Conservation (phyloP, 1,140 invertebrate genomes). For the Aphidius ervi region DNA sequence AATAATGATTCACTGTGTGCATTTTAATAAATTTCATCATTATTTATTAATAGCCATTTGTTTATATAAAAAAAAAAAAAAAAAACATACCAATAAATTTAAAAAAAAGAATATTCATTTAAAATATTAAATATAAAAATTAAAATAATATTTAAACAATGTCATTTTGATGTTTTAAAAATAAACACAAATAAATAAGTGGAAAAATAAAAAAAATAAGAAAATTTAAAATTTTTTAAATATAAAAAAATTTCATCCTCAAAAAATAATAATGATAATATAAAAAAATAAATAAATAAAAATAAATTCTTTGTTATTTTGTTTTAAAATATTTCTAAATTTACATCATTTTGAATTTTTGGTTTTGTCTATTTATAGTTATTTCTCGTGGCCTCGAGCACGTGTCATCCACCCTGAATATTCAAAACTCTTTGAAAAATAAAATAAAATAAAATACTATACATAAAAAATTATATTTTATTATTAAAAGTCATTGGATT, state of each 20-base stretch:
- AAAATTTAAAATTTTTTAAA: neutral
- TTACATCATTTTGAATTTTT: constrained; percentile 15
- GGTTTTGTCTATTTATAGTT: constrained; percentile 20
- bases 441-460: neutral
- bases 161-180: no score
- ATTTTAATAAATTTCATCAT: no score
- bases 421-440: neutral
- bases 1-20: no score
- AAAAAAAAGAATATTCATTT: no score
- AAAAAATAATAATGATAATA: neutral
- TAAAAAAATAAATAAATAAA: neutral
- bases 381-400: constrained; percentile 7
- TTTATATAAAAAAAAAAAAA: no score
- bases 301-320: constrained; percentile 17
- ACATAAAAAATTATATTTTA: neutral
- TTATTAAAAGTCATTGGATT: neutral
- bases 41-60: no score
- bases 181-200: no score
- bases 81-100: no score
- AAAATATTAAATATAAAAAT: no score
- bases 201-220: no score
- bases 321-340: constrained; percentile 16
- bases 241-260: neutral
- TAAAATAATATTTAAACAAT: no score
- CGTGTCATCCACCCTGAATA: constrained; percentile 21